Percentiles rank a stretch among this genome's conserved stretches.
Evolutionary conservation across 2,888 invertebrate genomes (phyloP).

Genomic region (Quadroppia sp.): DNA sequence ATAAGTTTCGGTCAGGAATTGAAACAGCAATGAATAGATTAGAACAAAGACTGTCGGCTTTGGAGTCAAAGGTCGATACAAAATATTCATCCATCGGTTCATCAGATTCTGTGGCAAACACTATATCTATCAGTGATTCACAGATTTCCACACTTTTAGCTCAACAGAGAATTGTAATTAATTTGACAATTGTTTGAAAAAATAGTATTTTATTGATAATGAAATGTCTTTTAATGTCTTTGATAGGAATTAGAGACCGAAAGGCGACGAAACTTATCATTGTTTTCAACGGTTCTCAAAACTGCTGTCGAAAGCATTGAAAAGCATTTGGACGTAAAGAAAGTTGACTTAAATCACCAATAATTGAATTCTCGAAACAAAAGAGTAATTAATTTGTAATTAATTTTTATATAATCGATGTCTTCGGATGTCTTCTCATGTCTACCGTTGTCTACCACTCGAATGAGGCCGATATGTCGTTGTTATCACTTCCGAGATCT

Average conservation of each 20-base stretch:
- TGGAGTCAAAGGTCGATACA: constrained; percentile 6
- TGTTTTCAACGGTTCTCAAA: constrained; percentile 5
- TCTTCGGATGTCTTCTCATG: too few species aligned
- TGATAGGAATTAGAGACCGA: neutral
- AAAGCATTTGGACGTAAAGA: constrained; percentile 20
- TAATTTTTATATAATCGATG: too few species aligned
- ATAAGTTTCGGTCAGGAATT: constrained; percentile 12
- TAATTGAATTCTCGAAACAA: too few species aligned
- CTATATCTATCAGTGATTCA: neutral
- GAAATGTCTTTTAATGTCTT: neutral
- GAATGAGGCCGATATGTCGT: neutral
- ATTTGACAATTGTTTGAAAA: neutral
- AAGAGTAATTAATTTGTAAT: too few species aligned
- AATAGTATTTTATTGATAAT: neutral
- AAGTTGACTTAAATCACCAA: neutral
- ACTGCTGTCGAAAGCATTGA: constrained; percentile 18
- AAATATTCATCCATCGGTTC: neutral
- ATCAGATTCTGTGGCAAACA: constrained; percentile 9
- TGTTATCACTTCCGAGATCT: neutral
- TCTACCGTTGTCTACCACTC: neutral
- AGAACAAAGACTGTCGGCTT: constrained; percentile 17
- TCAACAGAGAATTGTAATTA: neutral
- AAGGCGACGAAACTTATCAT: neutral
- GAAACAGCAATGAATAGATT: constrained; percentile 8
- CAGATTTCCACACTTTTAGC: neutral